Evolutionary conservation across 37 sponge, comb jelly and placozoan species (phyloP).

Genomic region (Mnemiopsis leidyi): DNA sequence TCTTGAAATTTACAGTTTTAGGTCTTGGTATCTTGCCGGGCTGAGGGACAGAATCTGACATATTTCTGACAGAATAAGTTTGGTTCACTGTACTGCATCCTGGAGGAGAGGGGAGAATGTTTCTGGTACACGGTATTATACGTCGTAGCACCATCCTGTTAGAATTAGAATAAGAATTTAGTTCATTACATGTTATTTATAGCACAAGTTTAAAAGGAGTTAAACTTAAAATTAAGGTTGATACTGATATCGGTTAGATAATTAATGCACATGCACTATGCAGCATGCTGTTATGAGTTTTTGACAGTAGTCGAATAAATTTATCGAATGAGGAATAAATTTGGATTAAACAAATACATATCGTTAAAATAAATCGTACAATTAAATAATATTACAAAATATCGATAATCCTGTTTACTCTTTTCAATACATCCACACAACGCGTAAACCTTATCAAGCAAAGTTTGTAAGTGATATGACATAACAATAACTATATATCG

Average conservation of each 20-base stretch:
- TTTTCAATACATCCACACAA: background rate
- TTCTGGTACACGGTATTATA: background rate
- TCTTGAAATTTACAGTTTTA: background rate
- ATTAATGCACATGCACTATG: too few relatives aligned
- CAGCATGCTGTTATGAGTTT: too few relatives aligned
- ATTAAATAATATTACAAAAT: background rate
- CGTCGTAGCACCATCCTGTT: background rate
- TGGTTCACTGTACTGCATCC: background rate
- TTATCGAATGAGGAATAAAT: too few relatives aligned
- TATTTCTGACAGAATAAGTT: background rate
- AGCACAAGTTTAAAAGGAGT: too few relatives aligned
- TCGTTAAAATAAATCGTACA: background rate
- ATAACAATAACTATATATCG: too few relatives aligned
- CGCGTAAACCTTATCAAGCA: background rate
- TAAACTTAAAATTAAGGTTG: too few relatives aligned
- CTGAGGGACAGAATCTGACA: background rate
- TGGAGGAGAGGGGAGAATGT: background rate
- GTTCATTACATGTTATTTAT: too few relatives aligned
- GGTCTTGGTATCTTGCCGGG: background rate
- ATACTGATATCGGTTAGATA: too few relatives aligned
- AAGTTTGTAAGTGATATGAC: background rate
- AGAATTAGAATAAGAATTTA: too few relatives aligned
- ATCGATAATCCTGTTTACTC: background rate
- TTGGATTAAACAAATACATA: background rate
- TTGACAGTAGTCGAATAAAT: too few relatives aligned